Evolutionary conservation across 2,888 invertebrate species (phyloP).

Genomic region (Leucophora obtusa): DNA sequence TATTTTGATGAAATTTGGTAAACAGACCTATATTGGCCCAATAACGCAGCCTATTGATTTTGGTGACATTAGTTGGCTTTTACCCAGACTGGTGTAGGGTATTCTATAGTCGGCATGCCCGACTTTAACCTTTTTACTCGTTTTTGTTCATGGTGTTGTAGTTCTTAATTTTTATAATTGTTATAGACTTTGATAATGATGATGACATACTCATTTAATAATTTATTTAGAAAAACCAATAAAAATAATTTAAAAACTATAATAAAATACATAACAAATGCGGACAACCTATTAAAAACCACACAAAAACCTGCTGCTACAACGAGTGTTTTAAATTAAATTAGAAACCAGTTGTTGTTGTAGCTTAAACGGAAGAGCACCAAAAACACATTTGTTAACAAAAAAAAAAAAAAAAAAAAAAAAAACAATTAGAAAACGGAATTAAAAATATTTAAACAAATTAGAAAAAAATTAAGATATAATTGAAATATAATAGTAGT

Average conservation of each 20-base stretch:
- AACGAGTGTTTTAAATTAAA: conserved; percentile 10
- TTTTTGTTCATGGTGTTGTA: conserved; percentile 2
- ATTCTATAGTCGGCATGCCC: no score
- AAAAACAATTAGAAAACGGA: neutral
- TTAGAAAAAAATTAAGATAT: neutral
- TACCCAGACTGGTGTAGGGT: no score
- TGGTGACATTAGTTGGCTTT: no score
- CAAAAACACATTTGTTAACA: conserved; percentile 1
- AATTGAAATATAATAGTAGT: neutral
- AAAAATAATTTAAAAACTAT: neutral
- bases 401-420: conserved; percentile 4
- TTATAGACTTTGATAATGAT: conserved; percentile 14
- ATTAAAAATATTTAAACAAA: neutral
- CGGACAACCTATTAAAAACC: neutral
- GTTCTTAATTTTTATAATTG: conserved; percentile 7
- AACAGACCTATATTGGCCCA: no score
- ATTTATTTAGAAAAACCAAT: conserved; percentile 26
- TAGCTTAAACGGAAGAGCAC: conserved; percentile 55
- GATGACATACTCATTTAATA: conserved; percentile 41
- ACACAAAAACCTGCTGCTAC: neutral
- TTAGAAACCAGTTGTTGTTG: conserved; percentile 62
- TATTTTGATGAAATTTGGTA: no score
- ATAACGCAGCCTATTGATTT: no score
- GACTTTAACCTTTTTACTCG: no score
- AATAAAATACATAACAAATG: conserved; percentile 9